A percentile compares a stretch with the other conserved stretches of the same genome.
phyloP scores from a whole-genome alignment of 2,113 vertebrate species.

The Mastomys coucha region DNA sequence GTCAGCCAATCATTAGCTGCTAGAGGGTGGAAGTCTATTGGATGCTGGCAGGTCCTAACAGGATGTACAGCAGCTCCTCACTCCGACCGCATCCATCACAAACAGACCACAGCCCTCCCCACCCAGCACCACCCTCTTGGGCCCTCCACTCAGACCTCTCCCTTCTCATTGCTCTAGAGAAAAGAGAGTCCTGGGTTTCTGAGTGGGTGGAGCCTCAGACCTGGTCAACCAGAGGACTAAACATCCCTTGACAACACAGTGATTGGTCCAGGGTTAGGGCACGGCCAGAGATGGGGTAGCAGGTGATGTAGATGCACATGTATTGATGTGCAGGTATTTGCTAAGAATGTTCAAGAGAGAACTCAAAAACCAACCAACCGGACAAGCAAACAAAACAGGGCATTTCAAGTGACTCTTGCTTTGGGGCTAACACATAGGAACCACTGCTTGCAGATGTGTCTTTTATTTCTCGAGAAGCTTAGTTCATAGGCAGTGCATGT shows the following conservation, averaged over 20 bases:
- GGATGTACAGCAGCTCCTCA: background rate
- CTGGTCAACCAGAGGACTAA: background rate
- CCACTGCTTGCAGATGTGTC: background rate
- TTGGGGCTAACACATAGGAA: background rate
- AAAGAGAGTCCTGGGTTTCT: background rate
- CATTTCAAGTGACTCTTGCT: background rate
- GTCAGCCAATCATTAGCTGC: background rate
- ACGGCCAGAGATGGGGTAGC: background rate
- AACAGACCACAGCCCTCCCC: accelerated
- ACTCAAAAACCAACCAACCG: background rate
- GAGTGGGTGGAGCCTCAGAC: background rate
- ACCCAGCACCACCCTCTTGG: no score
- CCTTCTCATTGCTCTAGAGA: background rate
- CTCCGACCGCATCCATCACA: background rate
- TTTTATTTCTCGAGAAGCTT: background rate
- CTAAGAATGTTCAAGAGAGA: background rate
- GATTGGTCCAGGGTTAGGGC: background rate
- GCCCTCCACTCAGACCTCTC: background rate
- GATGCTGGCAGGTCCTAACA: background rate
- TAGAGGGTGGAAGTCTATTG: no score
- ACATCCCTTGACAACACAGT: accelerated
- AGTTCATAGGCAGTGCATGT: background rate
- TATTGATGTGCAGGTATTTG: background rate
- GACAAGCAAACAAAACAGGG: background rate
- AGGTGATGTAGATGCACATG: background rate